These are phyloP conservation scores for Hermaeophaga mercurialis DNA, from an alignment of 2,888 invertebrate species.

Conservation along the genomic window DNA sequence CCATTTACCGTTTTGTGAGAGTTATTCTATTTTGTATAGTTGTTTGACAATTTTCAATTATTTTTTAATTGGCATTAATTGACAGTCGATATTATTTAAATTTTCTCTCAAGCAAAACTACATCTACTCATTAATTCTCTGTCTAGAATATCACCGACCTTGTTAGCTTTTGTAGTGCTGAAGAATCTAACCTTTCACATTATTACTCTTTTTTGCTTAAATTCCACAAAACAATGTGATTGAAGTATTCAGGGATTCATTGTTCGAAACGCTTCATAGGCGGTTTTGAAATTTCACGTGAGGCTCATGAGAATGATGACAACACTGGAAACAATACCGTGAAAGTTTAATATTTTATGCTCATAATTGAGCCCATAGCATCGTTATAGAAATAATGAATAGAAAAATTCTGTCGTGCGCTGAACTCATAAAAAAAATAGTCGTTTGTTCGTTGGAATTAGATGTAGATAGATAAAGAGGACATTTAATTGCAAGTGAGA, in stretches of 20 bases:
- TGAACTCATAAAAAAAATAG: not conserved
- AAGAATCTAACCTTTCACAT: constrained; percentile 8
- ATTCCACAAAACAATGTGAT: not conserved
- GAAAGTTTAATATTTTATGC: constrained; percentile 7
- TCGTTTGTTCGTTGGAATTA: not conserved
- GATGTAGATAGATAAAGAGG: not conserved
- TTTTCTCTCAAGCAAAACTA: too few relatives aligned
- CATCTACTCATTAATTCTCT: too few relatives aligned
- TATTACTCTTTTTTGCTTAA: constrained; percentile 1
- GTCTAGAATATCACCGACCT: not conserved
- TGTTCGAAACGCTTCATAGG: constrained; percentile 3
- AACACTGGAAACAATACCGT: constrained; percentile 4
- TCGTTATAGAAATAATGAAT: constrained; percentile 4
- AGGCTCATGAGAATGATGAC: constrained; percentile 10
- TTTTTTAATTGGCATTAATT: too few relatives aligned
- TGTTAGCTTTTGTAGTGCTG: not conserved
- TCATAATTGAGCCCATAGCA: not conserved
- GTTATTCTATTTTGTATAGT: not conserved
- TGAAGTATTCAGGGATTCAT: constrained; percentile 8
- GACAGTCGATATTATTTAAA: too few relatives aligned
- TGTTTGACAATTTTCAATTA: too few relatives aligned
- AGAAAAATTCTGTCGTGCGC: not conserved
- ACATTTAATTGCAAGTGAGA: too few relatives aligned
- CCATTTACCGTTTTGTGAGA: constrained; percentile 1
- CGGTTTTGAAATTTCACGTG: constrained; percentile 11